Evolutionary conservation across 2,888 invertebrate species (phyloP), one percentile per base, ranked within the genome.

Genomic region (Idaea straminata): DNA sequence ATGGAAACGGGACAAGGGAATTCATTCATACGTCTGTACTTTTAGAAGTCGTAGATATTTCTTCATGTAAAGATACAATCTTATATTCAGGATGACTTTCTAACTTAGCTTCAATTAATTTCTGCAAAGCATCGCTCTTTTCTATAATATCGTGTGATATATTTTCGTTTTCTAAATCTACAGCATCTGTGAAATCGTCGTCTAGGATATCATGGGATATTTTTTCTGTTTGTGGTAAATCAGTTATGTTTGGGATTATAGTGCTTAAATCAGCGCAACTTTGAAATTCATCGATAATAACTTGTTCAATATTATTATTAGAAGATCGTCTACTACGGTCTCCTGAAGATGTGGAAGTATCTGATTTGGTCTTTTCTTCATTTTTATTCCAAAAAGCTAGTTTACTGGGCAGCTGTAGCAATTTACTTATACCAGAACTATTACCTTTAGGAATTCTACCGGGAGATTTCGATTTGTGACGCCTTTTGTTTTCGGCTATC

Each of bases 331-430:
- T 83, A 71, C 87, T 89, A 34, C 79, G 71, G 72, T 87, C 83
- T 62, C 74, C 81, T 47, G 86, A 84, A n/a, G 84, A 82, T n/a
- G 75, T 82, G n/a, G 87, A 87, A 15, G 76, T 70, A 66, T 89
- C 88, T 35, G 78, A 68, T 75, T 86, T 87, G 1, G 75, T 66
- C 78, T 84, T 88, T 10, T 89, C 87, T 58, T 93, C 92, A 69
- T 76, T 81, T 83, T 91, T 94, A 73, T 92, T 84, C 94, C 94
- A 94, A 82, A 94, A 94, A 58, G 88, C 92, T 67, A 94, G 83
- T 84, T 94, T 94, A 71, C 92, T 89, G 6, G 94, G 94, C 63
- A 94, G 79, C 69, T 93, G 93, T 66, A 94, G 87, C 67, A 94
- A 75, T 82, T 88, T 92, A 25, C 88, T 85, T 61, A 93, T 82